A percentile compares a stretch with the other conserved stretches of the same genome.
Conservation (phyloP, 2,888 invertebrate species). For the Ditylenchus weischeri region DNA sequence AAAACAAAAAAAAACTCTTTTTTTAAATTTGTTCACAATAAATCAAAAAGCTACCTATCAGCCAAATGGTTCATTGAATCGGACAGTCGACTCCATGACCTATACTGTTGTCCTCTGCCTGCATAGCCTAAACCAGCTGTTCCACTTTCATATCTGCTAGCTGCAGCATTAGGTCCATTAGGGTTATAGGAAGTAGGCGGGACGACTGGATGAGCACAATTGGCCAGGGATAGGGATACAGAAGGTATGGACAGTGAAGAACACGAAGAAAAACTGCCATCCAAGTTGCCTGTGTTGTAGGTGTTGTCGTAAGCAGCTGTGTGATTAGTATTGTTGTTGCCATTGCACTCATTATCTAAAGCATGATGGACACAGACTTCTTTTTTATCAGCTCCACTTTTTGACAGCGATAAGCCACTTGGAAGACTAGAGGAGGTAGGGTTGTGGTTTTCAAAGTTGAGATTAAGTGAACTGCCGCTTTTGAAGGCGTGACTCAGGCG, state of each 20-base stretch:
- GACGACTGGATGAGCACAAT: too few relatives aligned
- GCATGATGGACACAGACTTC: neutral
- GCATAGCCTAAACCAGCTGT: neutral
- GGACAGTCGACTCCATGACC: slow-evolving; percentile 6
- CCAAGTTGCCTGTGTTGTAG: neutral
- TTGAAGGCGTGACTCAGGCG: slow-evolving; percentile 5
- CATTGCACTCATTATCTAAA: neutral
- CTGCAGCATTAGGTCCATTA: neutral
- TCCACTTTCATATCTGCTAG: neutral
- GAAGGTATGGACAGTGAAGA: slow-evolving; percentile 2
- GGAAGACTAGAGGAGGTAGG: neutral
- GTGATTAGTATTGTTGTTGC: neutral
- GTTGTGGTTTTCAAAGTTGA: neutral
- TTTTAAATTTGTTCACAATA: too few relatives aligned
- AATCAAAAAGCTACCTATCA: neutral
- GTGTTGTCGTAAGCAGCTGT: neutral
- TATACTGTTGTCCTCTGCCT: neutral
- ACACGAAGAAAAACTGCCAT: neutral
- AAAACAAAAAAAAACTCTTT: too few relatives aligned
- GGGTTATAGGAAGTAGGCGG: slow-evolving; percentile 3
- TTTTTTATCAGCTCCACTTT: neutral
- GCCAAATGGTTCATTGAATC: slow-evolving; percentile 2
- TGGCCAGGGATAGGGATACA: neutral
- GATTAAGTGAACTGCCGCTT: neutral
- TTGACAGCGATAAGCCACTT: neutral